Evolutionary conservation across 2,113 vertebrate species (phyloP), one percentile per base, ranked within the genome.

Genomic region (Laterallus jamaicensis): DNA sequence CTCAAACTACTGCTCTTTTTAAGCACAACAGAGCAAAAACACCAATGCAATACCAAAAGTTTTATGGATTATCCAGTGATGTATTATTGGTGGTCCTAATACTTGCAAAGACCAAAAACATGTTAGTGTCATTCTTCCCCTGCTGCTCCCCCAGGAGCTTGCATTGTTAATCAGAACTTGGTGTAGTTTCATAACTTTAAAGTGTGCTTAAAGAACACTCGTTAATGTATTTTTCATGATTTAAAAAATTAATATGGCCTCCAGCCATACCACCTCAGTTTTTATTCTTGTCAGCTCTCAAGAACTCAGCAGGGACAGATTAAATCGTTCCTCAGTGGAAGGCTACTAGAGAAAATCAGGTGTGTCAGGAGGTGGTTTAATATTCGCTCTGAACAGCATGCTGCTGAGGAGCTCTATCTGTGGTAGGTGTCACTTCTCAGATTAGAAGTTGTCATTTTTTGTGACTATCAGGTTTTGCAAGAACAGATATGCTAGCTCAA

Each of bases 221-320:
- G 59, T 92, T 63, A 93, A 90, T 90, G 56, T 71, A 91, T 95
- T 95, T 97, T 94, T 92, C 55, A 71, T 90, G 3, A 67, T 64
- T 91, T 96, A 79, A 95, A 96, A 97, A 93, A 56, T 92, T 91
- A 94, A 84, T 90, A 86, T 70, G 77, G 67, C 81, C 86, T 94
- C 17, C 40, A 96, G 70, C 93, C 83, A 42, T 76, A 92, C 68
- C 50, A 90, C 56, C 71, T 94, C 71, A 90, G 86, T 39, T 49
- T 71, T 64, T 73, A 90, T 66, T 95, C 93, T 77, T 85, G 79
- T 86, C 92, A 88, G 47, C 71, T 89, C 58, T 74, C 58, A 70
- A 67, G 14, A 93, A 66, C 83, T 70, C 92, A 91, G 68, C 88
- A 35, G 70, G 79, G 55, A 88, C 31, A 91, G 81, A 91, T 92